A percentile compares a stretch with the other conserved stretches of the same genome.
Evolutionary conservation across 2,797 vertebrate genomes (phyloP).

Genomic region (Erethizon dorsatum): DNA sequence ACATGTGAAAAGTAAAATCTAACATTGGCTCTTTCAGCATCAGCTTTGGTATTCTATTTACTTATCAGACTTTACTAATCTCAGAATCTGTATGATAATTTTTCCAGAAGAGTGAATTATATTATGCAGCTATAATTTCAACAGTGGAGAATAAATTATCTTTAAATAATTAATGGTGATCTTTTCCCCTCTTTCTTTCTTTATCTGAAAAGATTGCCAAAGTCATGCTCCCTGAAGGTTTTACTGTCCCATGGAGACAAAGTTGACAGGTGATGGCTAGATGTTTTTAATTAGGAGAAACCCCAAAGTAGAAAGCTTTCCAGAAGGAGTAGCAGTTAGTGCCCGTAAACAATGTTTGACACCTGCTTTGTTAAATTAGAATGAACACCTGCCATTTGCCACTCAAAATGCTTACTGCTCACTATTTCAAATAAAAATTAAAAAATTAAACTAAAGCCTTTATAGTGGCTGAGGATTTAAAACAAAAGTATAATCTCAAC

Average conservation of each 20-base stretch:
- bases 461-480: constrained; percentile 24
- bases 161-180: constrained; percentile 67
- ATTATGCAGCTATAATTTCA: constrained; percentile 48
- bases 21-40: constrained; percentile 1
- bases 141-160: constrained; percentile 40
- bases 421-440: constrained; percentile 40
- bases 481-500: constrained; percentile 39
- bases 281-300: constrained; percentile 82
- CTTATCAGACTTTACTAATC: constrained; percentile 36
- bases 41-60: constrained; percentile 13
- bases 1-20: constrained; percentile 20
- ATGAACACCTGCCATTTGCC: constrained; percentile 77
- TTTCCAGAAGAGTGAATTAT: constrained; percentile 42
- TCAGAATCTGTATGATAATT: constrained; percentile 11
- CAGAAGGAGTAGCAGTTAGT: constrained; percentile 76
- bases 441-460: constrained; percentile 19
- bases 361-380: constrained; percentile 81
- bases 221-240: constrained; percentile 74
- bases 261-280: constrained; percentile 77
- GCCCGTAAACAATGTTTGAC: constrained; percentile 80
- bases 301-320: constrained; percentile 70
- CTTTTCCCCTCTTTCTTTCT: constrained; percentile 29
- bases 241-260: constrained; percentile 57
- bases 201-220: constrained; percentile 67
- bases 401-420: constrained; percentile 15